Evolutionary conservation across 2,888 invertebrate species (phyloP), one percentile per base, ranked within the genome.

Genomic region (Liopterus haemorrhoidalis): DNA sequence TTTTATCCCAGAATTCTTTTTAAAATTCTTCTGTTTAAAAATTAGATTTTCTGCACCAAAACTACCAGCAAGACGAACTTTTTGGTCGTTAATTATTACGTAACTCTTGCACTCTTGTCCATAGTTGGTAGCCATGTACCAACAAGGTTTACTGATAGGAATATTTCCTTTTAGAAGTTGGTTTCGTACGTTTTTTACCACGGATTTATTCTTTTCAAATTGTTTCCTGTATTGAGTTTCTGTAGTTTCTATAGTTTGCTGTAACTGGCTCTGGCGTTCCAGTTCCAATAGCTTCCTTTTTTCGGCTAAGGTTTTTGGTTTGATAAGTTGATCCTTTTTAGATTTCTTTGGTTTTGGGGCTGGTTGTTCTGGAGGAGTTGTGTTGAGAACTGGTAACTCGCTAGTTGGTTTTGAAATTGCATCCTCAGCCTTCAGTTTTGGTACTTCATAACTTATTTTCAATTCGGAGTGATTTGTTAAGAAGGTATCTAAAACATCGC

Each of bases 281-380:
- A 61, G 54, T 51, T 70, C 68, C 25, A 74, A 52, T 46, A 73
- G 63, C 37, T 60, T 59, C 5, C 75, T 62, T 43, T 74, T 70
- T 54, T 76, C 74, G 0, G 74, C 75, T 2, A 76, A 66, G 0
- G 76, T 76, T 49, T 74, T 69, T 2, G 74, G 63, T 45, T 71
- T 70, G n/a, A n/a, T n/a, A 15, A 63, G 60, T 8, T 63, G 49
- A 24, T 63, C 62, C 11, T 62, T 64, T 8, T 37, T 48, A 3
- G 12, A n/a, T 6, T 45, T 43, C 22, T 40, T 55, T 24, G 32
- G 48, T 44, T 49, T 48, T 25, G 18, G 20, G 16, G 15, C 19
- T 25, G 12, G 15, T 36, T 47, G 20, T 14, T 28, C 41, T 25
- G 15, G 8, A n/a, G 24, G 24, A 11, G 22, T 32, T 20, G 20